Evolutionary conservation across 2,113 vertebrate species (phyloP).

Genomic region (Aptenodytes forsteri): DNA sequence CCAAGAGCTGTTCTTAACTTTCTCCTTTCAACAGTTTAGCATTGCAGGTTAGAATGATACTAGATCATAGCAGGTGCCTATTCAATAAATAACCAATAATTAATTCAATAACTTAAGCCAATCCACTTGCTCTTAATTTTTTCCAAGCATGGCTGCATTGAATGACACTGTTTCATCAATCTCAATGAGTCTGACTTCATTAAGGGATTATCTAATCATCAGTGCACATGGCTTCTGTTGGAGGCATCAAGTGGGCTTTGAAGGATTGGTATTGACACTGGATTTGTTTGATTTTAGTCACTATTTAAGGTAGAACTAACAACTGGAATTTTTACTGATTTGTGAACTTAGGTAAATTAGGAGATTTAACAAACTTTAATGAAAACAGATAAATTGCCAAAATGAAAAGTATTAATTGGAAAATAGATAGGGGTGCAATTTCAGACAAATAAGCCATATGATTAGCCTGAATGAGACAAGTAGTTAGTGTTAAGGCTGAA

Average conservation of each 20-base stretch:
- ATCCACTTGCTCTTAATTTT: not conserved
- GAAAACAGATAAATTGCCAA: not conserved
- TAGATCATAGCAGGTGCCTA: not conserved
- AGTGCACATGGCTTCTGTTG: not conserved
- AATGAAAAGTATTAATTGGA: not conserved
- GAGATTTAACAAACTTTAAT: not conserved
- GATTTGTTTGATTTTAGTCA: not conserved
- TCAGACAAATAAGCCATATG: not conserved
- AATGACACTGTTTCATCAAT: not conserved
- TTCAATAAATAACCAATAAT: not conserved
- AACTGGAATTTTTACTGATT: not conserved
- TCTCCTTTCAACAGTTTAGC: not conserved
- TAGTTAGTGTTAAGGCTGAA: not conserved
- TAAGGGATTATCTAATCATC: not conserved
- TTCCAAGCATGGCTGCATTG: not conserved
- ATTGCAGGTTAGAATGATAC: not conserved
- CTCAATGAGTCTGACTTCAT: not conserved
- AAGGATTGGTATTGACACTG: not conserved
- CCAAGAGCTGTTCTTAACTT: not conserved
- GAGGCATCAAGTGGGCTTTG: not conserved
- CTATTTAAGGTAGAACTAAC: not conserved
- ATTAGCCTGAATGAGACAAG: not conserved
- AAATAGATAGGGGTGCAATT: not conserved
- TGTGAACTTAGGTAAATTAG: not conserved
- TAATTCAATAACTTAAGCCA: not conserved